Evolutionary conservation across 2,797 vertebrate species (phyloP).

Genomic region (Buceros bicornis): DNA sequence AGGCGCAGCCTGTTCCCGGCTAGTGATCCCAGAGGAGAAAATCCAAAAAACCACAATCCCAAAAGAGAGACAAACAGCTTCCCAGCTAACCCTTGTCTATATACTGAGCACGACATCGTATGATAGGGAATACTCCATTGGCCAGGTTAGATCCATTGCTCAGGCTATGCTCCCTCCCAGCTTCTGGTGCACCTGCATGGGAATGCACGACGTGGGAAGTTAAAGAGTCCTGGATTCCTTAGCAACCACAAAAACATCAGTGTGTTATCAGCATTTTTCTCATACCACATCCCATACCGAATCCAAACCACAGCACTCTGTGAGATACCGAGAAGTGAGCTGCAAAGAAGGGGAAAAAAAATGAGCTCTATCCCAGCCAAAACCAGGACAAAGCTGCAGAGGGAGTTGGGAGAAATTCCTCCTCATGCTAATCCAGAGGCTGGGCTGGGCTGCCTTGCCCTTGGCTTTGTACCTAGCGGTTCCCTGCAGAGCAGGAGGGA

Average conservation of each 20-base stretch:
- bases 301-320: neutral
- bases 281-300: neutral
- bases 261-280: neutral
- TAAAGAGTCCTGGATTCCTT: neutral
- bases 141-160: neutral
- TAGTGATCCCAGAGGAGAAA: neutral
- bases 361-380: neutral
- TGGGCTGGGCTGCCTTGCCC: neutral
- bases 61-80: neutral
- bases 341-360: neutral
- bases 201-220: neutral
- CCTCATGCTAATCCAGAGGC: neutral
- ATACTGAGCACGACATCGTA: neutral
- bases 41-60: neutral
- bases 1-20: neutral
- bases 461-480: neutral
- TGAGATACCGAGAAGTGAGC: neutral
- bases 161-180: neutral
- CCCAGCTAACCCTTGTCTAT: neutral
- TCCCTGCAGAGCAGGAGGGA: neutral
- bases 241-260: neutral
- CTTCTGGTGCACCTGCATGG: neutral
- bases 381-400: neutral
- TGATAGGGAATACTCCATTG: neutral
- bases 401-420: neutral